Evolutionary conservation across 2,888 invertebrate genomes (phyloP), one percentile per base, ranked within the genome.

Genomic region (Cephus pygmeus): DNA sequence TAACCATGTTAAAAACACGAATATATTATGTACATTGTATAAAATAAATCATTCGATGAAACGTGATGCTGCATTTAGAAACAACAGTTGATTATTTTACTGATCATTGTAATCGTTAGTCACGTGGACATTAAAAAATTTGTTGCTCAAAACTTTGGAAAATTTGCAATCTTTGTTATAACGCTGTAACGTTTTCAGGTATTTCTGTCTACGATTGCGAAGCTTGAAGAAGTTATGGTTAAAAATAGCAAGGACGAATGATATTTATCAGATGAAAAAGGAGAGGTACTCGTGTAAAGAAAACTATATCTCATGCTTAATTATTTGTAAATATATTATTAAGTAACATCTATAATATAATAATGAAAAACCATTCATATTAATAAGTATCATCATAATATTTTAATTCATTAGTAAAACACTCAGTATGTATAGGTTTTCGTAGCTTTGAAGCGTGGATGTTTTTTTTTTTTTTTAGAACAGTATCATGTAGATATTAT

Each of bases 321-420:
- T 89, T 88, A 89, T 89, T 89, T 89, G 89, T 89, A 89, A 89
- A 89, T 89, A 89, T 89, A 89, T 89, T 89, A 89, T 88, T 87
- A 86, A 88, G 87, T 89, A 89, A 89, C 89, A 89, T 88, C 89
- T 89, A 89, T 89, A 88, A 89, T 89, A 88, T 89, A 89, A 87
- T 89, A 88, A 89, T 89, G 89, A 89, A 89, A 89, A 89, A 89
- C 88, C 88, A 89, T 89, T 85, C 86, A 88, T 87, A 89, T 87
- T 88, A 87, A 86, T 89, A 86, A 84, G 85, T 88, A 85, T 88
- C 86, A 84, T 87, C 84, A 84, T 87, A 88, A 87, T 89, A 88
- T 83, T 87, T 86, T 83, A 86, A 87, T 88, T 83, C 87, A 82
- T 85, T 88, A 87, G 86, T 88, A 88, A 87, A 88, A 88, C 88